Percentiles rank a stretch among this genome's conserved stretches.
Evolutionary conservation across 2,888 invertebrate species (phyloP).

Genomic region (Cataglyphis albicans): DNA sequence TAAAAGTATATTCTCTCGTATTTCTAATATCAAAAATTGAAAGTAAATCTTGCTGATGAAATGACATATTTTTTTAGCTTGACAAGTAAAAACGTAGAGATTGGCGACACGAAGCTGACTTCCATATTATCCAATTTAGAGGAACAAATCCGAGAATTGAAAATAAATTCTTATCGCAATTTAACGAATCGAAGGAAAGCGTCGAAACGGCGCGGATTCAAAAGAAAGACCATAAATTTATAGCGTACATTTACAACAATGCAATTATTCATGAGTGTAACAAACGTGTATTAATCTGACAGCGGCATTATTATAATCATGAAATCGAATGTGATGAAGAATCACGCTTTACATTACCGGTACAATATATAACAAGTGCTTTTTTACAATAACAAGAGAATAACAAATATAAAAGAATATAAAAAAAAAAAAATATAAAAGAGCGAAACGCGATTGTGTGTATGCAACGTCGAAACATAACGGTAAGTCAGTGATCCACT

Average conservation of each 20-base stretch:
- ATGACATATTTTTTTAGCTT: neutral
- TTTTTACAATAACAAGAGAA: neutral
- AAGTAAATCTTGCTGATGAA: neutral
- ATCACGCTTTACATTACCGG: neutral
- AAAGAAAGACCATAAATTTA: neutral
- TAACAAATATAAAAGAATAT: too few species aligned
- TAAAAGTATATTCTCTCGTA: neutral
- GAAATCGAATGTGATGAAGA: neutral
- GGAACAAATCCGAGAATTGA: constrained; percentile 62
- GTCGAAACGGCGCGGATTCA: constrained; percentile 18
- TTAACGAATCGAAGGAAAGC: neutral
- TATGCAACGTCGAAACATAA: neutral
- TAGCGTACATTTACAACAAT: neutral
- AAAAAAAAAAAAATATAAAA: neutral
- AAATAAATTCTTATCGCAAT: constrained; percentile 4
- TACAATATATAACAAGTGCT: neutral
- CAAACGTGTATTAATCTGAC: neutral
- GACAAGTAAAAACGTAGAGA: neutral
- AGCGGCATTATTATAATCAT: neutral
- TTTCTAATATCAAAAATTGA: neutral
- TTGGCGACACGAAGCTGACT: constrained; percentile 44
- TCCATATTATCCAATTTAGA: constrained; percentile 61
- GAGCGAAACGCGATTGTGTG: neutral
- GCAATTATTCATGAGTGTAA: neutral
- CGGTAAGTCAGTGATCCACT: constrained; percentile 36